Conservation (phyloP, 2,113 vertebrate genomes). For the Petrocephalus microphthalmus region DNA sequence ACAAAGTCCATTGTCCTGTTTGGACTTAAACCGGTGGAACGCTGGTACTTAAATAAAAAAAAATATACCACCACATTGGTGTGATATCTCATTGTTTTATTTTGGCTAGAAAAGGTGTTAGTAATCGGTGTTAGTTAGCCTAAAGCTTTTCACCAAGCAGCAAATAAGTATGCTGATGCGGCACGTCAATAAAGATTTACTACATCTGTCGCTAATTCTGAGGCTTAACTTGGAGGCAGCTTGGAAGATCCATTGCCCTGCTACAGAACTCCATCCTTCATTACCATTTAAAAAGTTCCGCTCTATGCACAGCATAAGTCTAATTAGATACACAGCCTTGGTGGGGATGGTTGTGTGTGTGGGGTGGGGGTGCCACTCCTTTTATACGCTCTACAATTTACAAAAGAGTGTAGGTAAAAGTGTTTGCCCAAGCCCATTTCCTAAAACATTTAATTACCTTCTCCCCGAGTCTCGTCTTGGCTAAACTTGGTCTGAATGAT, state of each 20-base stretch:
- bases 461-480: neutral
- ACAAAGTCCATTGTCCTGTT: constrained; percentile 6
- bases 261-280: neutral
- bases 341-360: constrained; percentile 1
- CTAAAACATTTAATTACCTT: neutral
- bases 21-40: neutral
- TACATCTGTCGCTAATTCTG: neutral
- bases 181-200: neutral
- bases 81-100: neutral
- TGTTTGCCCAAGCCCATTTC: neutral
- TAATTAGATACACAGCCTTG: constrained; percentile 3
- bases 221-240: neutral
- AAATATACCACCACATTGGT: neutral
- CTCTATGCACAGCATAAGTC: neutral
- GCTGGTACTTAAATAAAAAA: neutral
- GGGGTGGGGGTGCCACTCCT: neutral
- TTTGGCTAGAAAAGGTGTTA: neutral
- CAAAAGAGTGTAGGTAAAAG: constrained; percentile 6
- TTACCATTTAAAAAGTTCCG: constrained; percentile 8
- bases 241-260: neutral
- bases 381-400: neutral
- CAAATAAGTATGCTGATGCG: neutral
- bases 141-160: neutral
- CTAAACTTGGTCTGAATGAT: constrained; percentile 1
- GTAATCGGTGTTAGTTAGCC: neutral